Evolutionary conservation across 2,113 vertebrate genomes (phyloP).

Genomic region (Hippocampus mohnikei): DNA sequence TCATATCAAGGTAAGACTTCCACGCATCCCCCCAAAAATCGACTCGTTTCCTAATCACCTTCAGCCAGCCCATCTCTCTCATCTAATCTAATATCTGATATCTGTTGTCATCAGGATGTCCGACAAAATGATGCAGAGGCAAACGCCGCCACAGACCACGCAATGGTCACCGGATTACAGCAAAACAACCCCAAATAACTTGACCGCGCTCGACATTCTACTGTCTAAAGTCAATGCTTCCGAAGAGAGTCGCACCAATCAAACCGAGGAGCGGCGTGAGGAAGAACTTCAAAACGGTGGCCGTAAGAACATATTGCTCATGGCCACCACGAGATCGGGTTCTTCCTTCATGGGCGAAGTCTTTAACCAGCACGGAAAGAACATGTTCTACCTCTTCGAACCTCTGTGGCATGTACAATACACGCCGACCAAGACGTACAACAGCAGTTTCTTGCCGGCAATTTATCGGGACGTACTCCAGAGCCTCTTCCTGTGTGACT

Average conservation of each 20-base stretch:
- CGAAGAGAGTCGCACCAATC: constrained; percentile 23
- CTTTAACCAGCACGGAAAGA: constrained; percentile 90
- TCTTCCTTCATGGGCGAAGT: constrained; percentile 96
- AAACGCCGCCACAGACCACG: constrained; percentile 72
- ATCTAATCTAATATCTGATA: background rate
- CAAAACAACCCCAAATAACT: constrained; percentile 64
- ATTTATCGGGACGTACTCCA: constrained; percentile 88
- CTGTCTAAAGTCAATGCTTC: constrained; percentile 71
- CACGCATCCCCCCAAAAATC: background rate
- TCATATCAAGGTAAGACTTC: constrained; percentile 85
- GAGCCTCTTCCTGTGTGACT: constrained; percentile 87
- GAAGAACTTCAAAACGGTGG: constrained; percentile 11
- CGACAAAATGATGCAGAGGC: constrained; percentile 81
- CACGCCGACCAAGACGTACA: constrained; percentile 75
- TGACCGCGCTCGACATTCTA: constrained; percentile 71
- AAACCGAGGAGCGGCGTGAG: constrained; percentile 46
- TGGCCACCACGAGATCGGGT: constrained; percentile 91
- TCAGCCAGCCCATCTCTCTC: background rate
- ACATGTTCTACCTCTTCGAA: constrained; percentile 95
- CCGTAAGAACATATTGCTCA: constrained; percentile 83
- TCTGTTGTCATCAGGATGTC: constrained; percentile 78
- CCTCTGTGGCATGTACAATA: constrained; percentile 93
- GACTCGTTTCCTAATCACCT: background rate
- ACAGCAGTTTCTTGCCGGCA: constrained; percentile 71
- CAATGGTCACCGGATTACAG: constrained; percentile 50